Percentiles rank a stretch among this genome's conserved stretches.
Evolutionary conservation across 2,113 vertebrate genomes (phyloP).

Genomic region (Tiliqua scincoides): DNA sequence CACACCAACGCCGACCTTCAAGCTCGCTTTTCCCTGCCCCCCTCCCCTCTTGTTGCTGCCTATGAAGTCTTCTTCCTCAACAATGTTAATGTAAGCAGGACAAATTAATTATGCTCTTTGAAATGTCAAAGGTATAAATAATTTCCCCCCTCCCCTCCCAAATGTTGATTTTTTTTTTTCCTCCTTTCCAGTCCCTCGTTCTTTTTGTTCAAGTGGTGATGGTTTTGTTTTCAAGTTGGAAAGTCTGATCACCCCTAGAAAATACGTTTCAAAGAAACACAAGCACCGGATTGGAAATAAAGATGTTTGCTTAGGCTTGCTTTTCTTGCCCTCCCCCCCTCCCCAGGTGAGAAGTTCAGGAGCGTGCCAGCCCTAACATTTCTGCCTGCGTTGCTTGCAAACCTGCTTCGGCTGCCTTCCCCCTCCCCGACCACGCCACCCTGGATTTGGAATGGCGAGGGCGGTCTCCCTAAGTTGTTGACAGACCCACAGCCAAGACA

Average conservation of each 20-base stretch:
- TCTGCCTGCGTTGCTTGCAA: neutral
- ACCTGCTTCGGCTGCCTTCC: conserved; percentile 2
- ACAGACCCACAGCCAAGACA: conserved; percentile 40
- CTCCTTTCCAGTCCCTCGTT: conserved; percentile 5
- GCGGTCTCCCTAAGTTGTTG: conserved; percentile 29
- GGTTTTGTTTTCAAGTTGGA: conserved; percentile 50
- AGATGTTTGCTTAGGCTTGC: conserved; percentile 14
- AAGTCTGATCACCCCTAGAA: conserved; percentile 60
- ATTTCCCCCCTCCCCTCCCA: conserved; percentile 57
- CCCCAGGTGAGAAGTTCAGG: conserved; percentile 54
- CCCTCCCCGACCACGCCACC: conserved; percentile 34
- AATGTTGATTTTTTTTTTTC: conserved; percentile 74
- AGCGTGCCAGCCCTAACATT: neutral
- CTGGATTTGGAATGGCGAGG: neutral
- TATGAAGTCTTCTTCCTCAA: conserved; percentile 75
- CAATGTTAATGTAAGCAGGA: conserved; percentile 76
- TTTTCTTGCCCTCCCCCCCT: neutral
- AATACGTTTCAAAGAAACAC: conserved; percentile 60
- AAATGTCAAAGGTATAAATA: conserved; percentile 82
- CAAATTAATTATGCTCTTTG: conserved; percentile 81
- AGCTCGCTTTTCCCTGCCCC: conserved; percentile 11
- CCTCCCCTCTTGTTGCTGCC: conserved; percentile 37
- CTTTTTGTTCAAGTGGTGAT: neutral
- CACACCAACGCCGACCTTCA: conserved; percentile 59
- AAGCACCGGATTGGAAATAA: conserved; percentile 40